These are phyloP conservation scores for Cantharis rufa DNA, from an alignment of 2,888 invertebrate species.

Conservation along the genomic window DNA sequence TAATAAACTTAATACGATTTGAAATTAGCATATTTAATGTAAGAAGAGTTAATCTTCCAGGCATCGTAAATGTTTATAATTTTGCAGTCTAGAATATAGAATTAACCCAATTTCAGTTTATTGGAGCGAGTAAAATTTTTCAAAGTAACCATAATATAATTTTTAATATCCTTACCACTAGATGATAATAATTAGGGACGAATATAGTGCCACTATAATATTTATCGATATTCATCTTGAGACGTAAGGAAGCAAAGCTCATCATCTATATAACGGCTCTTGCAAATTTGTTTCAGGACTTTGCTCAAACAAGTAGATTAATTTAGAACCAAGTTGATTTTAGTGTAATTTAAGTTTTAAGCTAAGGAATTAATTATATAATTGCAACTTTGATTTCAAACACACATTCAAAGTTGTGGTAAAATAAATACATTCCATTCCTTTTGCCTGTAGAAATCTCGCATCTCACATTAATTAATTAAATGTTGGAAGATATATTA, in stretches of 20 bases:
- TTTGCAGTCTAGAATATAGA: not conserved
- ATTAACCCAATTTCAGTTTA: not conserved
- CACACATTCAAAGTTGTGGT: not conserved
- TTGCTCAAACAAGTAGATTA: not conserved
- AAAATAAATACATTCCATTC: not conserved
- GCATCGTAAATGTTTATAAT: not conserved
- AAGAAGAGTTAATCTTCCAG: not conserved
- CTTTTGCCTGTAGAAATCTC: not conserved
- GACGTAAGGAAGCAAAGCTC: not conserved
- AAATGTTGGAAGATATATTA: not conserved
- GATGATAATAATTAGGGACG: not conserved
- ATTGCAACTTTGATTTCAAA: not conserved
- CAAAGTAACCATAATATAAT: not conserved
- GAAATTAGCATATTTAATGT: not conserved
- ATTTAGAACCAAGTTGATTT: not conserved
- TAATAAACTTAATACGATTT: not conserved
- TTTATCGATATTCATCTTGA: not conserved
- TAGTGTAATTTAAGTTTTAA: conserved; percentile 2
- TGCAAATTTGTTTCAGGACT: not conserved
- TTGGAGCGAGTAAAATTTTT: not conserved
- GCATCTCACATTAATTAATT: not conserved
- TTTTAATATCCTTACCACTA: not conserved
- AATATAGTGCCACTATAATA: not conserved
- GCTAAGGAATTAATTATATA: not conserved
- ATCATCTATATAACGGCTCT: not conserved